Conservation (phyloP, 92 coral and sea anemone species). For the Epizoanthus fatuus region DNA sequence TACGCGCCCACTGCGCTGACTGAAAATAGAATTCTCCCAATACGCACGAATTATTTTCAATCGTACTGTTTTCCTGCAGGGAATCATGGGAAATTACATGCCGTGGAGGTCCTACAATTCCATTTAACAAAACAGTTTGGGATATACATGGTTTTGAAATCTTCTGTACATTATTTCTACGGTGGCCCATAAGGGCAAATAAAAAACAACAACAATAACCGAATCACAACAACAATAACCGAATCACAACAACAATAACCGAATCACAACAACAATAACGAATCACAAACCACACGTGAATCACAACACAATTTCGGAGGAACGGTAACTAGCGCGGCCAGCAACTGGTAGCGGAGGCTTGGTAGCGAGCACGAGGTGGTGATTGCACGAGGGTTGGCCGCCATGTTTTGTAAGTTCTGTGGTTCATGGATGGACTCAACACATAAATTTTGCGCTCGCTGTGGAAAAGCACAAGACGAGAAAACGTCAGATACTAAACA, state of each 20-base stretch:
- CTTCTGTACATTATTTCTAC: no score
- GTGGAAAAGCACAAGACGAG: background rate
- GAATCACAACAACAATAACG: background rate
- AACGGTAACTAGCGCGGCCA: constrained; percentile 13
- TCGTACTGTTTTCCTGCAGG: no score
- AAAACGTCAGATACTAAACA: background rate
- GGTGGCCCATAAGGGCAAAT: no score
- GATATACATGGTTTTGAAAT: no score
- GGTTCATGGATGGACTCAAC: background rate
- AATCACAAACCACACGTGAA: background rate
- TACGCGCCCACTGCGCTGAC: background rate
- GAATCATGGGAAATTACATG: no score
- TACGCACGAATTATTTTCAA: background rate
- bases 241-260: no score
- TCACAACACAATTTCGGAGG: background rate
- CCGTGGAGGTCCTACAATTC: no score
- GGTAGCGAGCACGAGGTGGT: no score
- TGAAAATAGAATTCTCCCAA: background rate
- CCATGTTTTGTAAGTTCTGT: background rate
- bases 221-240: no score
- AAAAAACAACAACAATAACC: no score
- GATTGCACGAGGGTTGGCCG: background rate
- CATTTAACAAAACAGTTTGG: no score
- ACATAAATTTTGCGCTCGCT: background rate
- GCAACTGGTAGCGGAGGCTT: background rate